phyloP scores from a whole-genome alignment of 2,888 invertebrate genomes.

The Bombylius major region DNA sequence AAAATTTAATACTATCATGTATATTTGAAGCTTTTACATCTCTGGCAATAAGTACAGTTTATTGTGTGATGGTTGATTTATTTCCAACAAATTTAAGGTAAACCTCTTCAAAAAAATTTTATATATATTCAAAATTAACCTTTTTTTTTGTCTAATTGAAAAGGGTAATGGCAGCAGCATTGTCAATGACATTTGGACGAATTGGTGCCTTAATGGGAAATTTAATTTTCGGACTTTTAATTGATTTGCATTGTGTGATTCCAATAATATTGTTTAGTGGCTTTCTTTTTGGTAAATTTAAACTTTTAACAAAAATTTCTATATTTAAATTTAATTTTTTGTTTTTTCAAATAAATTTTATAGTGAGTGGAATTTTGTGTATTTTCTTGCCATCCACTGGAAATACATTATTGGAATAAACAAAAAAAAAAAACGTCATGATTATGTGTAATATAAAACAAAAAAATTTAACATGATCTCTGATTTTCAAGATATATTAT shows the following conservation, averaged over 20 bases:
- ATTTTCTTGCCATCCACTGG: slow-evolving; percentile 65
- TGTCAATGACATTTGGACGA: slow-evolving; percentile 66
- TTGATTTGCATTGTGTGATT: slow-evolving; percentile 64
- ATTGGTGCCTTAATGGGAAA: slow-evolving; percentile 65
- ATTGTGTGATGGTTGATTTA: slow-evolving; percentile 68
- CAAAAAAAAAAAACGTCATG: background rate
- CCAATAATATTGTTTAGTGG: slow-evolving; percentile 61
- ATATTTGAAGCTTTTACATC: slow-evolving; percentile 70
- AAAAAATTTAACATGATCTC: no score
- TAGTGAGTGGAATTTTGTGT: slow-evolving; percentile 62
- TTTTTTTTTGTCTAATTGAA: background rate
- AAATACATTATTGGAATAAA: slow-evolving; percentile 47
- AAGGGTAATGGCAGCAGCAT: slow-evolving; percentile 72
- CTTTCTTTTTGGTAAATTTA: slow-evolving; percentile 57
- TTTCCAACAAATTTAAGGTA: slow-evolving; percentile 74
- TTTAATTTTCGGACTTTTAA: slow-evolving; percentile 63
- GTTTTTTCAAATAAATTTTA: slow-evolving; percentile 27
- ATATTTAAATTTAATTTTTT: slow-evolving; percentile 1
- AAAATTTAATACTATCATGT: slow-evolving; percentile 63
- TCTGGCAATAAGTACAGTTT: slow-evolving; percentile 64
- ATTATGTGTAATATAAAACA: no score
- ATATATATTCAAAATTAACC: no score
- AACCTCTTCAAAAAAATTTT: slow-evolving; percentile 12
- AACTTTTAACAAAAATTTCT: background rate
- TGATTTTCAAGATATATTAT: no score